Conservation (phyloP, 2,113 vertebrate genomes). For the Strix uralensis region DNA sequence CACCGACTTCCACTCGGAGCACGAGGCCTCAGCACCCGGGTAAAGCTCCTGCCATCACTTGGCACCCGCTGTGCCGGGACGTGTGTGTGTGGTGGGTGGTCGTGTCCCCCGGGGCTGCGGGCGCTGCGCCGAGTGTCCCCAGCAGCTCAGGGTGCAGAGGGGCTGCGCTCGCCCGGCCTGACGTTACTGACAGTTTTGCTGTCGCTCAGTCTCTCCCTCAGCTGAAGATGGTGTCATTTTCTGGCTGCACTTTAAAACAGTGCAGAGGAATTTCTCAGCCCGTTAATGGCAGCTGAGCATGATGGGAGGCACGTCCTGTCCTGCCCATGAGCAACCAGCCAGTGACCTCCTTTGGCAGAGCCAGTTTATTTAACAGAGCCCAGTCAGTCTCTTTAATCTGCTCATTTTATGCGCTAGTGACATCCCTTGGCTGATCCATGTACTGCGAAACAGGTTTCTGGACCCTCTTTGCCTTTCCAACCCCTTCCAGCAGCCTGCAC, state of each 20-base stretch:
- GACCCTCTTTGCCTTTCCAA: background rate
- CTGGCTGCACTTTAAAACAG: background rate
- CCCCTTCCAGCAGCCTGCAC: background rate
- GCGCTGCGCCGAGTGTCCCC: background rate
- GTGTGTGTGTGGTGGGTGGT: rapidly evolving
- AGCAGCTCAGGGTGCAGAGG: rapidly evolving
- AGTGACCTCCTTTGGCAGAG: background rate
- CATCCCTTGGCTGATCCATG: background rate
- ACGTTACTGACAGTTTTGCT: background rate
- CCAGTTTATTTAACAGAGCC: background rate
- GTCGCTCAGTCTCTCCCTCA: background rate
- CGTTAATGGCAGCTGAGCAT: background rate
- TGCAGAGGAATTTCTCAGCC: background rate
- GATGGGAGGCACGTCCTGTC: background rate
- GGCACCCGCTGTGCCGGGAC: no score
- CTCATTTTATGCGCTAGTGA: background rate
- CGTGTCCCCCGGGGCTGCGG: rapidly evolving
- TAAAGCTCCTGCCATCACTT: no score
- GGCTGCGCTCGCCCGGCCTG: rapidly evolving
- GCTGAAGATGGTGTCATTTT: background rate
- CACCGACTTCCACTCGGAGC: background rate
- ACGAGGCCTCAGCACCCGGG: no score
- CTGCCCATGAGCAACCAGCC: background rate
- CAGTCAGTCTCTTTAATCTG: background rate
- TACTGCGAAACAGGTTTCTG: background rate